phyloP scores from a whole-genome alignment of 2,888 invertebrate genomes.

The Rotaria macrura region DNA sequence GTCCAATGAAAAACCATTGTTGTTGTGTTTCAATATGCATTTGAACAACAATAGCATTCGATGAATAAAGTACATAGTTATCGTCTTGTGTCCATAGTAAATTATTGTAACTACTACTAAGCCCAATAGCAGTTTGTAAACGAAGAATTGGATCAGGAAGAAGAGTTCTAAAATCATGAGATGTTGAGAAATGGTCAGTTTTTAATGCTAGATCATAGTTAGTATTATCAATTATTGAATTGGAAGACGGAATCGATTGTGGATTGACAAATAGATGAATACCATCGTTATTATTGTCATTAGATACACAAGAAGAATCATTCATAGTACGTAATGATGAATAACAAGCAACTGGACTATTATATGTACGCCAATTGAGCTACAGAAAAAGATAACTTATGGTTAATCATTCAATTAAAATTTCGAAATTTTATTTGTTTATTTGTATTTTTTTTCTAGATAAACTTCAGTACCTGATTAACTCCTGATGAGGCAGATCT shows the following conservation, averaged over 20 bases:
- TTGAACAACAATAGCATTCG: slow-evolving; percentile 47
- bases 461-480: not conserved
- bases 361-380: not conserved
- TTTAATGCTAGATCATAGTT: not conserved
- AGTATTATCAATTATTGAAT: not conserved
- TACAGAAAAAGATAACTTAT: not conserved
- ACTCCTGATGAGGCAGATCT: not conserved
- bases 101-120: slow-evolving; percentile 37
- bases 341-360: not conserved
- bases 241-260: not conserved
- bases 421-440: too few species aligned
- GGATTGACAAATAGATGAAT: slow-evolving; percentile 10
- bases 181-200: not conserved
- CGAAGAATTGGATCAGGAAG: slow-evolving; percentile 47
- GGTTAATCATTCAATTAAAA: too few species aligned
- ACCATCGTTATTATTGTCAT: not conserved
- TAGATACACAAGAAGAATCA: not conserved
- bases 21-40: slow-evolving; percentile 45
- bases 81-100: slow-evolving; percentile 42
- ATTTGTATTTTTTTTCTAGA: not conserved
- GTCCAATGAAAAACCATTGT: slow-evolving; percentile 48
- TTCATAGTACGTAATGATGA: not conserved
- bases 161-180: slow-evolving; percentile 35
- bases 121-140: slow-evolving; percentile 45
- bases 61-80: slow-evolving; percentile 43